Evolutionary conservation across 2,113 vertebrate genomes (phyloP).

Genomic region (Gulo gulo): DNA sequence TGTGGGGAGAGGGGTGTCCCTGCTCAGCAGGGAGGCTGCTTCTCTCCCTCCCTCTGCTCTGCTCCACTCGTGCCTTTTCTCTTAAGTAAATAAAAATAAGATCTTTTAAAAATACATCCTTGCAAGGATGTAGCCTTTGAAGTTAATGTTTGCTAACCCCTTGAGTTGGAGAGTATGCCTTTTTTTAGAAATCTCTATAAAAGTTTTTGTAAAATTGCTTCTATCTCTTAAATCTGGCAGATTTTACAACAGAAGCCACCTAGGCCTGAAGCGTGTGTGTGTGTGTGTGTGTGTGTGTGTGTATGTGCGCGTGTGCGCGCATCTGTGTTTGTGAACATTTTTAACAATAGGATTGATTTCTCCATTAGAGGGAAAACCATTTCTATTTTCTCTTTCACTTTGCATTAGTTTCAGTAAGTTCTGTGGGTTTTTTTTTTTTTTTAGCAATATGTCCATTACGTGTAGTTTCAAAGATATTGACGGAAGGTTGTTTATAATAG

Average conservation of each 20-base stretch:
- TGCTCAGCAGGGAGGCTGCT: not conserved
- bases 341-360: not conserved
- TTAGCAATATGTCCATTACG: not conserved
- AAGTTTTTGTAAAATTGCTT: not conserved
- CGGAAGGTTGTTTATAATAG: not conserved
- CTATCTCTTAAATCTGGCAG: not conserved
- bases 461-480: not conserved
- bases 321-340: not conserved
- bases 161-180: not conserved
- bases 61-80: not conserved
- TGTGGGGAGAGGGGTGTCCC: too few species aligned
- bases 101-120: not conserved
- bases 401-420: not conserved
- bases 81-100: not conserved
- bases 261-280: not conserved
- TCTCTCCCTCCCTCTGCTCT: not conserved
- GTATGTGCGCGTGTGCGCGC: rapidly evolving
- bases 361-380: not conserved
- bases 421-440: not conserved
- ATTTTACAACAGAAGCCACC: not conserved
- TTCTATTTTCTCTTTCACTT: not conserved
- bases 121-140: not conserved
- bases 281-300: not conserved
- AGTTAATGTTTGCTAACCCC: not conserved
- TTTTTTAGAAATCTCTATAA: not conserved